phyloP scores from a whole-genome alignment of 2,113 vertebrate genomes.

The Lutjanus erythropterus region DNA sequence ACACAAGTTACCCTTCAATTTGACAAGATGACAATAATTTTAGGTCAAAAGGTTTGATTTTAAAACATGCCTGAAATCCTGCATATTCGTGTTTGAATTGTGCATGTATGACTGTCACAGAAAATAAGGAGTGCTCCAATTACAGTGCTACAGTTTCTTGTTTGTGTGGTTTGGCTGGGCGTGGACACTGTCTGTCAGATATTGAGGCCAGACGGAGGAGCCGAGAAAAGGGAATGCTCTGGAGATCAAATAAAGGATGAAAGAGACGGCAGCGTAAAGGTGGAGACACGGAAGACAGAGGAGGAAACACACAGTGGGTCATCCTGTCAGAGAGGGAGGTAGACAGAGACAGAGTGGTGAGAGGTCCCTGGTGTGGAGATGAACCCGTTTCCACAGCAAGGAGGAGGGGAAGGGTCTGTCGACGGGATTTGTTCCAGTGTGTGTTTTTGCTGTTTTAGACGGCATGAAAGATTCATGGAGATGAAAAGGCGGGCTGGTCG shows the following conservation, averaged over 20 bases:
- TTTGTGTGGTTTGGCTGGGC: constrained; percentile 29
- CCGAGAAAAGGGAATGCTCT: constrained; percentile 33
- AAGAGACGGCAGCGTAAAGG: constrained; percentile 35
- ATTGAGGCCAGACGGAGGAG: constrained; percentile 57
- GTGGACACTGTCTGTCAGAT: constrained; percentile 45
- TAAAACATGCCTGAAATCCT: too few relatives aligned
- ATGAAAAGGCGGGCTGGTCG: constrained; percentile 31
- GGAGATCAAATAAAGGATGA: constrained; percentile 68
- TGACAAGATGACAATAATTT: neutral
- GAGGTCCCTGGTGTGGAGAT: constrained; percentile 53
- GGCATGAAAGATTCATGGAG: constrained; percentile 69
- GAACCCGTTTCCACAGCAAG: constrained; percentile 43
- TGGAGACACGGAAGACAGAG: constrained; percentile 34
- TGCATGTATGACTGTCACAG: neutral
- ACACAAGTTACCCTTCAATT: too few relatives aligned
- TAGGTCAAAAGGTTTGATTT: neutral
- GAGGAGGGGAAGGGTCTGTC: constrained; percentile 37
- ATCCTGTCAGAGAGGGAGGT: constrained; percentile 37
- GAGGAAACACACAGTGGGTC: constrained; percentile 41
- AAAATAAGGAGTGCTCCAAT: neutral
- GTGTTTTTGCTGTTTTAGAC: constrained; percentile 36
- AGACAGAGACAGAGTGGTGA: constrained; percentile 11
- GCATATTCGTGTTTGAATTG: neutral
- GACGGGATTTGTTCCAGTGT: constrained; percentile 33
- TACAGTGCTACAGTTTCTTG: neutral